These are phyloP conservation scores for Pachypanchax playfairii DNA, from an alignment of 2,113 vertebrate species.

Conservation along the genomic window DNA sequence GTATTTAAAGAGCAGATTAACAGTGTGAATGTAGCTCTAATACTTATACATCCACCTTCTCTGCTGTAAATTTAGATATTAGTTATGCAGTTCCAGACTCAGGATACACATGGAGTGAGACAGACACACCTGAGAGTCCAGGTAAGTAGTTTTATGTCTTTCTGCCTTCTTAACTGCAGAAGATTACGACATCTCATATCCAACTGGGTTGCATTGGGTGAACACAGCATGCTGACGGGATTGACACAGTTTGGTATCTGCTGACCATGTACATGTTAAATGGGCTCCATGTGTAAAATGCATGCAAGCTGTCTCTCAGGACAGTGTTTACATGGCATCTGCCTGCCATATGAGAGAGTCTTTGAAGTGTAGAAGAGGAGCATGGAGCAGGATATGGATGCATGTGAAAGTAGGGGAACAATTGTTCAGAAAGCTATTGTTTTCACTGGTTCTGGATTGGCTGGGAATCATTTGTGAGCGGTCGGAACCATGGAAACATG, in stretches of 20 bases:
- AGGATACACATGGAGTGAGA: conserved; percentile 76
- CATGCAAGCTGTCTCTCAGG: conserved; percentile 33
- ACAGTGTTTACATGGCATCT: conserved; percentile 55
- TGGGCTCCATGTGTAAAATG: conserved; percentile 31
- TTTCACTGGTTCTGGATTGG: conserved; percentile 68
- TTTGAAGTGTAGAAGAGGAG: conserved; percentile 21
- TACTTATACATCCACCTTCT: conserved; percentile 49
- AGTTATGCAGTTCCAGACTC: conserved; percentile 72
- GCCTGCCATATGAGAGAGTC: conserved; percentile 46
- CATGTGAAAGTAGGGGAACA: conserved; percentile 52
- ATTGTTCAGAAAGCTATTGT: conserved; percentile 33
- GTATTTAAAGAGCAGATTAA: no score
- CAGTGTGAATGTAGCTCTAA: conserved; percentile 2
- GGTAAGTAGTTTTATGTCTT: conserved; percentile 63
- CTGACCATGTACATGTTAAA: conserved; percentile 41
- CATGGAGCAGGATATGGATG: conserved; percentile 35
- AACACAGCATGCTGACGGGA: conserved; percentile 46
- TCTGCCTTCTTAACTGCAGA: not conserved
- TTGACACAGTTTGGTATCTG: conserved; percentile 34
- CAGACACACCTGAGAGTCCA: conserved; percentile 61
- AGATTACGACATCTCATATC: conserved; percentile 12
- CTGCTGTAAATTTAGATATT: conserved; percentile 75
- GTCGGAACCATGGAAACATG: conserved; percentile 64
- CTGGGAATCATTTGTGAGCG: conserved; percentile 32
- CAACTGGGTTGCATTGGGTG: conserved; percentile 44